phyloP scores from a whole-genome alignment of 2,888 invertebrate genomes.

The Drosophila birchii region DNA sequence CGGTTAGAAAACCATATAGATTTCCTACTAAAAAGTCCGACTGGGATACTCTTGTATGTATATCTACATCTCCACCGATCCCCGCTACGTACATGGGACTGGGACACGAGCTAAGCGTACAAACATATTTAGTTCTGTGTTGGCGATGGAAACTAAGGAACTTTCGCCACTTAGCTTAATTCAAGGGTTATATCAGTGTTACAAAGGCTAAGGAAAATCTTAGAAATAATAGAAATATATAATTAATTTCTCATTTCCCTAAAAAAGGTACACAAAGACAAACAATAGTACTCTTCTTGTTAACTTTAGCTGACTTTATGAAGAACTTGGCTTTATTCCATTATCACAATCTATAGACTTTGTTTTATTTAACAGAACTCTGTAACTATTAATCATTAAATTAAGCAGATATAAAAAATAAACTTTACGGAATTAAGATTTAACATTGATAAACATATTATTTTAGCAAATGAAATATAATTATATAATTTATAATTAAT shows the following conservation, averaged over 20 bases:
- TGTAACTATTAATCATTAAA: neutral
- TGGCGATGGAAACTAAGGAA: neutral
- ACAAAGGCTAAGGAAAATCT: neutral
- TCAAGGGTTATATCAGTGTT: neutral
- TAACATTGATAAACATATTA: neutral
- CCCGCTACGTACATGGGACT: neutral
- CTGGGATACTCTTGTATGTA: neutral
- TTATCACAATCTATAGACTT: neutral
- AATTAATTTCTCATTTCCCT: neutral
- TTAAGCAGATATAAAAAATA: neutral
- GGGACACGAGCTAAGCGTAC: slow-evolving; percentile 34
- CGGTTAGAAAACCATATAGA: too few species aligned
- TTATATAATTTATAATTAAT: neutral
- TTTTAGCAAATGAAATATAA: neutral
- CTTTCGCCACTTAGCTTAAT: too few species aligned
- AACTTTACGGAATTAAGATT: neutral
- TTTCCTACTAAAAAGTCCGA: too few species aligned
- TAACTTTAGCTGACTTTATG: neutral
- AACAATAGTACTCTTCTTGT: neutral
- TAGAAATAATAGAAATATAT: neutral
- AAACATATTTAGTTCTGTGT: neutral
- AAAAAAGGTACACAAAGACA: too few species aligned
- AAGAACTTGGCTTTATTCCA: neutral
- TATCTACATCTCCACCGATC: neutral
- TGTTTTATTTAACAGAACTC: neutral